phyloP scores from a whole-genome alignment of 2,113 vertebrate genomes.

The Pluvianellus socialis region DNA sequence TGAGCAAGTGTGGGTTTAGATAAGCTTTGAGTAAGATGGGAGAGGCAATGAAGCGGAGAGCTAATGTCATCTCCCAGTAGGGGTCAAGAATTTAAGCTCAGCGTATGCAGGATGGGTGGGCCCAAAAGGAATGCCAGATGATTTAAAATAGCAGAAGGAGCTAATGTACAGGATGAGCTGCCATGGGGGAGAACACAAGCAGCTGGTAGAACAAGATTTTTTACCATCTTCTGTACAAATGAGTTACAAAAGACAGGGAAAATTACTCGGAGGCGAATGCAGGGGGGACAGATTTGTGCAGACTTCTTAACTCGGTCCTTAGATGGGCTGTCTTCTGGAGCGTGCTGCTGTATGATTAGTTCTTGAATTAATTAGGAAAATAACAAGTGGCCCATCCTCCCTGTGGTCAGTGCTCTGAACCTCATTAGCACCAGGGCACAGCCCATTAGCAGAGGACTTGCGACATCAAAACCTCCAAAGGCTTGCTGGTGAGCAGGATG shows the following conservation, averaged over 20 bases:
- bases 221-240: neutral
- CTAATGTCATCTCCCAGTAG: slow-evolving; percentile 55
- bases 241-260: neutral
- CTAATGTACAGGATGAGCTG: slow-evolving; percentile 23
- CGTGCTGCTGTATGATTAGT: neutral
- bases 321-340: neutral
- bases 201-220: slow-evolving; percentile 37
- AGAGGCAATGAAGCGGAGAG: slow-evolving; percentile 29
- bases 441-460: neutral
- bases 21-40: slow-evolving; percentile 51
- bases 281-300: neutral
- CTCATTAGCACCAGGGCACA: neutral
- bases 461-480: neutral
- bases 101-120: slow-evolving; percentile 37
- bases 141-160: slow-evolving; percentile 48
- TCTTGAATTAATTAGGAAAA: slow-evolving; percentile 52
- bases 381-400: slow-evolving; percentile 1
- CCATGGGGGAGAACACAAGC: neutral
- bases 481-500: neutral
- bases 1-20: slow-evolving; percentile 31
- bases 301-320: neutral
- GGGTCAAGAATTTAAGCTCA: slow-evolving; percentile 59
- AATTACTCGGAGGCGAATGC: neutral
- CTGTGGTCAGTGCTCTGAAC: slow-evolving; percentile 5
- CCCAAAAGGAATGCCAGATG: slow-evolving; percentile 46